These are phyloP conservation scores for Phyllotreta striolata DNA, from an alignment of 2,888 invertebrate genomes.

Conservation along the genomic window DNA sequence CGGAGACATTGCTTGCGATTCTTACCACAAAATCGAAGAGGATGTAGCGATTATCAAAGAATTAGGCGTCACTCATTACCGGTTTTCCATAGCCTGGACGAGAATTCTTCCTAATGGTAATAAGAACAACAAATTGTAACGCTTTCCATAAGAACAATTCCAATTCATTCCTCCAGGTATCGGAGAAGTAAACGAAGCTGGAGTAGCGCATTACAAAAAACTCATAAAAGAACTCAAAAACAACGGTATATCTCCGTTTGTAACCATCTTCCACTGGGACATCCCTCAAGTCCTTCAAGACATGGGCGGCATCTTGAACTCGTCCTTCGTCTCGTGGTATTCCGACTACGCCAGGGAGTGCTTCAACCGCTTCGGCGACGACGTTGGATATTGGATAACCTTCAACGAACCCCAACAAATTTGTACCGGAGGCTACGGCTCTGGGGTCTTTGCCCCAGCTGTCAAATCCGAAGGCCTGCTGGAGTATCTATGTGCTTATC, in stretches of 20 bases:
- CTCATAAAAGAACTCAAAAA: constrained; percentile 62
- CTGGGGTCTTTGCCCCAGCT: constrained; percentile 51
- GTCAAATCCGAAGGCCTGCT: constrained; percentile 60
- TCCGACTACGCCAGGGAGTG: constrained; percentile 65
- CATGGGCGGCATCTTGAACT: constrained; percentile 71
- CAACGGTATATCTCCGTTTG: constrained; percentile 64
- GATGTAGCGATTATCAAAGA: constrained; percentile 68
- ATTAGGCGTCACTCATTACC: constrained; percentile 66
- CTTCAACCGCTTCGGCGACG: constrained; percentile 58
- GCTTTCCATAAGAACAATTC: no score
- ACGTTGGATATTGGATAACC: constrained; percentile 64
- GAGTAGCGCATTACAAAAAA: constrained; percentile 43
- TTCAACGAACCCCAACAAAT: constrained; percentile 63
- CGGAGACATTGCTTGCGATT: constrained; percentile 72
- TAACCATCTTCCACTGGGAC: constrained; percentile 68
- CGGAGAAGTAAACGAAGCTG: constrained; percentile 55
- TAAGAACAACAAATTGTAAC: neutral
- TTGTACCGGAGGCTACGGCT: constrained; percentile 48
- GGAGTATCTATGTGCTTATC: constrained; percentile 70
- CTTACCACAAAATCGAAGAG: constrained; percentile 70
- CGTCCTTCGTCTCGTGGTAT: constrained; percentile 67
- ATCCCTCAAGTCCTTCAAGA: constrained; percentile 54
- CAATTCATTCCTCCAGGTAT: neutral
- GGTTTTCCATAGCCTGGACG: constrained; percentile 54
- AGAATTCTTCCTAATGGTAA: constrained; percentile 68